Evolutionary conservation across 2,888 invertebrate genomes (phyloP).

Genomic region (Rhamnusium bicolor): DNA sequence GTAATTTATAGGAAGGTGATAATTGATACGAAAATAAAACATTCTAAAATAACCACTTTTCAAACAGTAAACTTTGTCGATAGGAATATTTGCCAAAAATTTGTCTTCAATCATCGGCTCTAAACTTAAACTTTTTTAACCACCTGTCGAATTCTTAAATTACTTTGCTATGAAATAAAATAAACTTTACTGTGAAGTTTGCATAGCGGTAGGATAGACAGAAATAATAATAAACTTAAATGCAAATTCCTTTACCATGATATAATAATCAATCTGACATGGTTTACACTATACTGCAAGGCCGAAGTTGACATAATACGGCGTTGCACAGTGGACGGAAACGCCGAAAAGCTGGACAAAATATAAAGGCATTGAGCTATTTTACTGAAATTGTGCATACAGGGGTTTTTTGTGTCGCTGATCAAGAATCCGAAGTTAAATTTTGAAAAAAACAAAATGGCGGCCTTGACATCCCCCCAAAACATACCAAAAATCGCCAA

Average conservation of each 20-base stretch:
- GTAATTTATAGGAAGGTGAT: background rate
- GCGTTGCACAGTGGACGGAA: too few relatives aligned
- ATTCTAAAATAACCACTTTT: slow-evolving; percentile 11
- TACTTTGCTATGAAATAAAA: slow-evolving; percentile 9
- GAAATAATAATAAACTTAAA: slow-evolving; percentile 1
- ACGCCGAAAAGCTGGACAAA: too few relatives aligned
- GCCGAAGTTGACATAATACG: too few relatives aligned
- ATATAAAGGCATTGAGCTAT: too few relatives aligned
- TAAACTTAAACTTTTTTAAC: slow-evolving; percentile 6
- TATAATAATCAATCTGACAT: background rate
- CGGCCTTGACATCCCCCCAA: too few relatives aligned
- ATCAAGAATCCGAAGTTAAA: too few relatives aligned
- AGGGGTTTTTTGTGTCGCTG: too few relatives aligned
- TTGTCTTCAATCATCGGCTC: background rate
- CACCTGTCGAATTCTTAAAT: slow-evolving; percentile 26
- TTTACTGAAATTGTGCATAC: too few relatives aligned
- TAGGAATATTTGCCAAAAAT: slow-evolving; percentile 23
- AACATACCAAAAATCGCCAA: too few relatives aligned
- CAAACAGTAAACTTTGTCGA: slow-evolving; percentile 11
- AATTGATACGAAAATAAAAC: slow-evolving; percentile 2
- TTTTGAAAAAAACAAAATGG: too few relatives aligned
- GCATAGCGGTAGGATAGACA: background rate
- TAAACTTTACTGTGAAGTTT: background rate
- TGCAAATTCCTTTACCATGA: background rate
- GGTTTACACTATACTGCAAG: background rate